phyloP scores from a whole-genome alignment of 1,140 invertebrate genomes.

The Aphaenogaster rudis region DNA sequence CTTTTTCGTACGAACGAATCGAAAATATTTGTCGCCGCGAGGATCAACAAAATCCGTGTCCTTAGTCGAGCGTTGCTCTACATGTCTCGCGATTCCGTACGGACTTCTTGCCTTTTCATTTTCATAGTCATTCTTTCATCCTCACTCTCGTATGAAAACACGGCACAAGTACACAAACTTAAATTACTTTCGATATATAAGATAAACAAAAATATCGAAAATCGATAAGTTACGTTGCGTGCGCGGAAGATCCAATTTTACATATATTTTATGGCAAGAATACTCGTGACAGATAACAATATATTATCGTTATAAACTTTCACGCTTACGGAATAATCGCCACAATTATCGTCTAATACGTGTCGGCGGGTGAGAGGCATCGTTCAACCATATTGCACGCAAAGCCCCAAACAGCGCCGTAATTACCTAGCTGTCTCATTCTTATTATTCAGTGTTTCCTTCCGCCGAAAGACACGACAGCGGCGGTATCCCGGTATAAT shows the following conservation, averaged over 20 bases:
- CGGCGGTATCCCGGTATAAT: constrained; percentile 39
- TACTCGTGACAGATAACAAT: constrained; percentile 27
- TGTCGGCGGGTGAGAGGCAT: constrained; percentile 45
- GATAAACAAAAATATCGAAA: constrained; percentile 11
- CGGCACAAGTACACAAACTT: constrained; percentile 14
- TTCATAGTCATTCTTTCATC: constrained; percentile 24
- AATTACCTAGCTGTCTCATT: constrained; percentile 54
- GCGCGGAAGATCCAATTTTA: not conserved
- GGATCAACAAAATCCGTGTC: constrained; percentile 72
- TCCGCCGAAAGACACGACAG: constrained; percentile 13
- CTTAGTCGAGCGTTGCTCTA: constrained; percentile 35
- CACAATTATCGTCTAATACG: constrained; percentile 64
- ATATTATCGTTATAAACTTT: constrained; percentile 45
- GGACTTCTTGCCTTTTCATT: constrained; percentile 4
- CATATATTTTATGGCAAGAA: not conserved
- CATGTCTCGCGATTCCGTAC: constrained; percentile 13
- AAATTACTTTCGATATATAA: constrained; percentile 11
- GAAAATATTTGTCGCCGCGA: constrained; percentile 75
- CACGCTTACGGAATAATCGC: constrained; percentile 61
- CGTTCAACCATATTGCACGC: constrained; percentile 59
- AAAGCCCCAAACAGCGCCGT: constrained; percentile 41
- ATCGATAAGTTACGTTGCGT: constrained; percentile 14
- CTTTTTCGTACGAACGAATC: constrained; percentile 68
- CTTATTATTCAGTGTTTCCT: constrained; percentile 63
- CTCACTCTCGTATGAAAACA: constrained; percentile 33